These are phyloP conservation scores for Sander lucioperca DNA, from an alignment of 2,113 vertebrate genomes.

Conservation along the genomic window DNA sequence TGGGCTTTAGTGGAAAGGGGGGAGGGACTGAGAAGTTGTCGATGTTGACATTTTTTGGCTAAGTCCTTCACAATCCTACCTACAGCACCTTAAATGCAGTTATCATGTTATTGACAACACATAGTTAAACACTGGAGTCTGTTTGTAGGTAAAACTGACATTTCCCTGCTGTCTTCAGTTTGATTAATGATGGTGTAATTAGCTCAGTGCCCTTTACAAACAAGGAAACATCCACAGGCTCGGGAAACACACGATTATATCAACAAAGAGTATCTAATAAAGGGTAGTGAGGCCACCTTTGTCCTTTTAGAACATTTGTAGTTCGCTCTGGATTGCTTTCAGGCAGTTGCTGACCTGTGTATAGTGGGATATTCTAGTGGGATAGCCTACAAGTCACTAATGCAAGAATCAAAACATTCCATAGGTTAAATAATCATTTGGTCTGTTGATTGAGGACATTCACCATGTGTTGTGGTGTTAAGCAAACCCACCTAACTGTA, in stretches of 20 bases:
- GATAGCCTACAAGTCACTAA: not conserved
- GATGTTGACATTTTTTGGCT: too few species aligned
- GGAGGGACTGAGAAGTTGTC: too few species aligned
- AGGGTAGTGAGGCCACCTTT: slow-evolving; percentile 13
- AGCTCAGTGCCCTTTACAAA: slow-evolving; percentile 48
- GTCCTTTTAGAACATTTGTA: slow-evolving; percentile 26
- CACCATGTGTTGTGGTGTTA: not conserved
- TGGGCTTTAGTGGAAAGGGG: too few species aligned
- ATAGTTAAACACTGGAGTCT: not conserved
- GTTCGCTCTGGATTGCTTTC: slow-evolving; percentile 8
- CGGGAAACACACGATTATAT: slow-evolving; percentile 30
- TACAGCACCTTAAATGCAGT: not conserved
- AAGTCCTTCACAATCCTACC: too few species aligned
- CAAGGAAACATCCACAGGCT: slow-evolving; percentile 16
- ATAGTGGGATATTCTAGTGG: too few species aligned
- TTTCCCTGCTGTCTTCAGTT: slow-evolving; percentile 14
- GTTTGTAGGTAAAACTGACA: slow-evolving; percentile 1
- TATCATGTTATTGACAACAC: not conserved
- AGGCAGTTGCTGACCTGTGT: not conserved
- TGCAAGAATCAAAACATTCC: not conserved
- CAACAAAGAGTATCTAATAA: slow-evolving; percentile 29
- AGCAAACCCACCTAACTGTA: not conserved
- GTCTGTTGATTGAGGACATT: not conserved
- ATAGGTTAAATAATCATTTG: not conserved
- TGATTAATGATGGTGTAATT: slow-evolving; percentile 59